A percentile compares a stretch with the other conserved stretches of the same genome.
phyloP scores from a whole-genome alignment of 2,888 invertebrate species.

The Leistus spinibarbis region DNA sequence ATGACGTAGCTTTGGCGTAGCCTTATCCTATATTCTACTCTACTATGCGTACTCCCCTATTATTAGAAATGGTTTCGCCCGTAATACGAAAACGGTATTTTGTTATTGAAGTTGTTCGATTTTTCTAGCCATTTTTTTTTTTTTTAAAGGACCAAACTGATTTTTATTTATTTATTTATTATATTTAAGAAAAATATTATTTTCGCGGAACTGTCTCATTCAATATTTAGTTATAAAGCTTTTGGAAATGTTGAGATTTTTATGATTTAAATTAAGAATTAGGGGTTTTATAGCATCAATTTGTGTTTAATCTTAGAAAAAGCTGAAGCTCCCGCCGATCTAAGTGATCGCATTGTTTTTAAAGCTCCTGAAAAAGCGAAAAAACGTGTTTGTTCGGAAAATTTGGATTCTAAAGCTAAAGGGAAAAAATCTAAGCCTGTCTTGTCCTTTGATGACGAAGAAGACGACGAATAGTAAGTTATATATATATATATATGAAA shows the following conservation, averaged over 20 bases:
- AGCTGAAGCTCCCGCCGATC: constrained; percentile 65
- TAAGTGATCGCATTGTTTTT: constrained; percentile 65
- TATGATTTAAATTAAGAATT: not conserved
- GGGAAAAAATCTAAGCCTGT: constrained; percentile 52
- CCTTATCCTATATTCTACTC: not conserved
- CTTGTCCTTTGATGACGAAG: constrained; percentile 60
- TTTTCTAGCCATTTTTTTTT: constrained; percentile 20
- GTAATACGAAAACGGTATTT: constrained; percentile 55
- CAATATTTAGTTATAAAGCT: not conserved
- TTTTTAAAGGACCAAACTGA: not conserved
- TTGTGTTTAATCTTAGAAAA: constrained; percentile 59
- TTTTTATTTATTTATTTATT: not conserved
- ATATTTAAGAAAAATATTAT: not conserved
- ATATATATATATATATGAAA: not conserved
- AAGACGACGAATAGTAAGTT: constrained; percentile 47
- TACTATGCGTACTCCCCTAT: constrained; percentile 53
- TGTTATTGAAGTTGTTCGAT: constrained; percentile 42
- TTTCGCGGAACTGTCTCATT: not conserved
- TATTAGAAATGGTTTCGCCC: constrained; percentile 56
- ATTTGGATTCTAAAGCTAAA: constrained; percentile 46
- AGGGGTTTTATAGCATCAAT: not conserved
- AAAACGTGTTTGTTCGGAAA: constrained; percentile 41
- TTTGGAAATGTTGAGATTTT: not conserved
- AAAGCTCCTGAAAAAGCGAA: constrained; percentile 53
- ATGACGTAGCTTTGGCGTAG: not conserved